Conservation (phyloP, 2,888 invertebrate species). For the Oscheius onirici region DNA sequence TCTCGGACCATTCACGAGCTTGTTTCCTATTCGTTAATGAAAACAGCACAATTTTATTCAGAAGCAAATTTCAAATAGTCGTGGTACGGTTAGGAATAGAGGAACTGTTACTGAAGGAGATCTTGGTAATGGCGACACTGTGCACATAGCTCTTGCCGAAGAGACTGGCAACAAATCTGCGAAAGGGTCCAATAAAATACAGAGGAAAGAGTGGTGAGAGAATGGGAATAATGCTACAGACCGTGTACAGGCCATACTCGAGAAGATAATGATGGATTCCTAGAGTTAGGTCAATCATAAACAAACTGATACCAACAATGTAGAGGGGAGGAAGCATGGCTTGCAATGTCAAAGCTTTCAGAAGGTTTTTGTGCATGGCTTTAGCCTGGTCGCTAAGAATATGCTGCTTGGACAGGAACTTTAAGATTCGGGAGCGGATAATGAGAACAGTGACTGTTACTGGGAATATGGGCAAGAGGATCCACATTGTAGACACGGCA, state of each 20-base stretch:
- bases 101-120: neutral
- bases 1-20: too few relatives aligned
- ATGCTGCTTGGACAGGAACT: neutral
- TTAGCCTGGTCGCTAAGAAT: neutral
- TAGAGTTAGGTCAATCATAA: neutral
- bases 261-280: neutral
- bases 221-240: neutral
- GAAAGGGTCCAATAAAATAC: neutral
- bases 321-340: neutral
- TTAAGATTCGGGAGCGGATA: neutral
- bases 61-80: too few relatives aligned
- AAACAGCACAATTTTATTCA: too few relatives aligned
- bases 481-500: neutral
- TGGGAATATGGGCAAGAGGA: neutral
- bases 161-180: neutral
- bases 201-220: neutral
- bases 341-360: slow-evolving; percentile 6
- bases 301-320: neutral
- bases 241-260: neutral
- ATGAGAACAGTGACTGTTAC: neutral
- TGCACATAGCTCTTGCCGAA: neutral
- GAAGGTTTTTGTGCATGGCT: neutral
- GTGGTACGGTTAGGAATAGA: neutral
- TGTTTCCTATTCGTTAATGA: too few relatives aligned
- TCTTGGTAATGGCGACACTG: neutral